Evolutionary conservation across 53 echinoderm and acorn worm genomes (phyloP), one percentile per base, ranked within the genome.

Genomic region (Apostichopus leukothele): DNA sequence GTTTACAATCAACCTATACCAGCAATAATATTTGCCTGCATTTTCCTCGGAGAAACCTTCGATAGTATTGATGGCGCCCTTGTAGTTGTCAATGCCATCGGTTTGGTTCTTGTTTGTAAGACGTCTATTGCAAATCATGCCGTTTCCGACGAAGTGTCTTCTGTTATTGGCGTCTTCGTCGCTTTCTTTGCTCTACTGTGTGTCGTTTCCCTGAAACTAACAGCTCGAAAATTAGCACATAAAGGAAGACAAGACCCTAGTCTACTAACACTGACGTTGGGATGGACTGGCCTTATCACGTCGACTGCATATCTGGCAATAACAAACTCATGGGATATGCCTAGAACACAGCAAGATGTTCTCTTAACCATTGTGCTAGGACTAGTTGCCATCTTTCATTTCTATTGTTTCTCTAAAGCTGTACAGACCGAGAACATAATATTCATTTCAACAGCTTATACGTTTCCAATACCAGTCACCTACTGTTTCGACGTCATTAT

Each of bases 401-500:
- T 84, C 27, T 84, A 20, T 9, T 18, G 59, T 0, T 19, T 57
- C 21, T 53, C 63, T 7, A 84, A 19, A 27, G 84, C 84, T 11
- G 20, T 84, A 26, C 52, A 79, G 50, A 79, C 79, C 19, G 79
- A 79, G 53, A 39, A 7, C 50, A 53, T 53, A 4, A 51, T 79
- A 4, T 18, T 53, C 52, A 53, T 39, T 13, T 4, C 50, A 10
- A 8, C 53, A 5, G 79, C 50, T 7, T 39, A 50, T 11, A 79
- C 79, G 8, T 13, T 79, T 12, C 9, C 50, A 11, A 79, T 79
- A 79, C 79, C 79, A 16, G 3, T 51, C 8, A 79, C 79, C 5
- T 79, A 79, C 51, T 79, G 79, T 51, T 79, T 13, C 79, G 79
- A 79, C n/a, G 79, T 79, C 10, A 53, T 79, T 8, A 50, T 79